Conservation (phyloP, 2,113 vertebrate genomes). For the Thamnophis sirtalis region DNA sequence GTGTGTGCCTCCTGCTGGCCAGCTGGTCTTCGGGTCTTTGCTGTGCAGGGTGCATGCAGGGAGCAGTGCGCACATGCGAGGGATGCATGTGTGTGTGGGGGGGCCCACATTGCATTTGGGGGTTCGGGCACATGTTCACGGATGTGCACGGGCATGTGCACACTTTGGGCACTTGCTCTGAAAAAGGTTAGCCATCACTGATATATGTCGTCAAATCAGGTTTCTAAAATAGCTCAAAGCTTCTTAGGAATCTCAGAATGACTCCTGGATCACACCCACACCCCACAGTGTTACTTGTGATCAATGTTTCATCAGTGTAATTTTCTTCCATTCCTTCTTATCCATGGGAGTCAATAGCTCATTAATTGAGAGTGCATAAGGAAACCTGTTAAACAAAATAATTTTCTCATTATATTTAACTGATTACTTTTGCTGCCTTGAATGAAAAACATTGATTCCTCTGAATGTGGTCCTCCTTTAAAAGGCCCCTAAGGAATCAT, state of each 20-base stretch:
- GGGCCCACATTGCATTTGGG: too few relatives aligned
- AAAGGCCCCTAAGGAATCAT: background rate
- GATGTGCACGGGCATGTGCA: too few relatives aligned
- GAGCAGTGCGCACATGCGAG: too few relatives aligned
- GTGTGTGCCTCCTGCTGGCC: too few relatives aligned
- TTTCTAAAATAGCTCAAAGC: background rate
- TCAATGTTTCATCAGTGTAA: background rate
- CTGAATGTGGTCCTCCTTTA: background rate
- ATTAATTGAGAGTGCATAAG: background rate
- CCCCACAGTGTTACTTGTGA: background rate
- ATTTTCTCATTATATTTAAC: background rate
- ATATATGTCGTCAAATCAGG: background rate
- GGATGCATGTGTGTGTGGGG: too few relatives aligned
- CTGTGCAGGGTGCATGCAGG: too few relatives aligned
- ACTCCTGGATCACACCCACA: background rate
- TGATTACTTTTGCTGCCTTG: background rate
- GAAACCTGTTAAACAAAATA: background rate
- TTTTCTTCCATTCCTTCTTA: background rate
- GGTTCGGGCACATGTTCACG: too few relatives aligned
- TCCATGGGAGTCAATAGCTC: background rate
- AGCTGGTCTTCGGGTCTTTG: too few relatives aligned
- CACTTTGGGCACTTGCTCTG: too few relatives aligned
- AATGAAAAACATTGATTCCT: background rate
- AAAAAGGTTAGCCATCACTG: background rate
- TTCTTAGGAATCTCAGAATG: background rate